A percentile compares a stretch with the other conserved stretches of the same genome.
These are phyloP conservation scores for Watsonalla binaria DNA, from an alignment of 2,888 invertebrate genomes.

Conservation along the genomic window DNA sequence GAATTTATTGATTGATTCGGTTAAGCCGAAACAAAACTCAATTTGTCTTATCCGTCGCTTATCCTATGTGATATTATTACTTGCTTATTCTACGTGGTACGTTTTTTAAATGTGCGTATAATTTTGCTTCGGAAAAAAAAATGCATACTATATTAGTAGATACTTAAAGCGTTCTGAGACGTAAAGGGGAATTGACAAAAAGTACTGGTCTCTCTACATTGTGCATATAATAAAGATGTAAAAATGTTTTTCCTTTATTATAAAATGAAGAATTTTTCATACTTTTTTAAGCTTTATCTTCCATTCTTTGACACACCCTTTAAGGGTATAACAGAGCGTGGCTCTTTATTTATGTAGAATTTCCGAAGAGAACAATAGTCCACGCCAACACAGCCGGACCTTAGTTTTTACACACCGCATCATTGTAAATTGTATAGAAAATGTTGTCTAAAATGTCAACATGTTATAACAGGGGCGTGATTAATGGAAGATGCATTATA, in stretches of 20 bases:
- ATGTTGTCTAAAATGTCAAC: constrained; percentile 12
- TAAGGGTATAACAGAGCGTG: neutral
- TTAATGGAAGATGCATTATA: constrained; percentile 15
- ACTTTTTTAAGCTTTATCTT: neutral
- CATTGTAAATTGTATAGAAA: constrained; percentile 24
- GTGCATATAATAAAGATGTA: too few species aligned
- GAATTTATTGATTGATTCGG: constrained; percentile 31
- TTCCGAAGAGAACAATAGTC: constrained; percentile 33
- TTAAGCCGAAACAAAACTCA: constrained; percentile 30
- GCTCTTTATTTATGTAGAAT: neutral
- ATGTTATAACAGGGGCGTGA: constrained; percentile 18
- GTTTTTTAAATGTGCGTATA: neutral
- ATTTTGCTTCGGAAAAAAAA: neutral
- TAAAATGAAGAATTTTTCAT: too few species aligned
- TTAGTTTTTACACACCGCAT: constrained; percentile 32
- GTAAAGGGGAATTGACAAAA: too few species aligned
- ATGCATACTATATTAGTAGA: too few species aligned
- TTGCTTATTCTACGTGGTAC: neutral
- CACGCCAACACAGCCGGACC: constrained; percentile 29
- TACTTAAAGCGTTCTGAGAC: too few species aligned
- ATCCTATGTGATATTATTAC: constrained; percentile 17
- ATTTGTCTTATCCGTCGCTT: constrained; percentile 30
- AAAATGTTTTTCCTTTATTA: too few species aligned
- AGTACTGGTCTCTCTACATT: too few species aligned
- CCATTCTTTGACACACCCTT: neutral